Evolutionary conservation across 2,113 vertebrate genomes (phyloP).

Genomic region (Pseudonaja textilis): DNA sequence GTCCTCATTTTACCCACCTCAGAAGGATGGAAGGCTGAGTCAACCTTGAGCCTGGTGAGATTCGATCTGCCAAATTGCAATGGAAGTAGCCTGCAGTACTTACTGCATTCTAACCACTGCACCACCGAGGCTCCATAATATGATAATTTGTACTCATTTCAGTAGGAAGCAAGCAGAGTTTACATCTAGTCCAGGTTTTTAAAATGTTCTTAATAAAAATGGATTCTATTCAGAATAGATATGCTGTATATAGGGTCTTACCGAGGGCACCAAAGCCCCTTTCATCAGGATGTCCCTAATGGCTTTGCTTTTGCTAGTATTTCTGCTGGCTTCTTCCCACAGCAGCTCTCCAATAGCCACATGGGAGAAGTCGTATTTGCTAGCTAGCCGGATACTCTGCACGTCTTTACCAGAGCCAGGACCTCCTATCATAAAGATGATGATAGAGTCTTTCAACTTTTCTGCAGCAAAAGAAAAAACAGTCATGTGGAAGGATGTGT

Average conservation of each 20-base stretch:
- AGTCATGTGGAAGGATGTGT: not conserved
- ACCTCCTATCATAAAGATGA: slow-evolving; percentile 56
- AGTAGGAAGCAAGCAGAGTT: not conserved
- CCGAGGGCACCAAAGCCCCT: slow-evolving; percentile 50
- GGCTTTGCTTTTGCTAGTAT: slow-evolving; percentile 6
- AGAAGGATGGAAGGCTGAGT: too few species aligned
- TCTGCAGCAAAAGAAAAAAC: slow-evolving; percentile 15
- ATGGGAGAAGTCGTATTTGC: slow-evolving; percentile 49
- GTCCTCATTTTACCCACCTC: too few species aligned
- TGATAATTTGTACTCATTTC: not conserved
- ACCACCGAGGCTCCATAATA: too few species aligned
- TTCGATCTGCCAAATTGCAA: too few species aligned
- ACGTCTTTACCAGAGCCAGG: slow-evolving; percentile 53
- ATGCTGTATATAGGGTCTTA: slow-evolving; percentile 22
- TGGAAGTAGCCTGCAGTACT: too few species aligned
- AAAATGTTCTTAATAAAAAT: not conserved
- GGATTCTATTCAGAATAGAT: not conserved
- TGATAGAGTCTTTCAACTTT: slow-evolving; percentile 33
- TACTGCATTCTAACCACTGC: too few species aligned
- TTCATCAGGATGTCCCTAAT: slow-evolving; percentile 44
- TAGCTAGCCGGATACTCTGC: slow-evolving; percentile 41
- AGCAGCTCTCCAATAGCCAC: slow-evolving; percentile 53
- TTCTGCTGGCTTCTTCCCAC: slow-evolving; percentile 25
- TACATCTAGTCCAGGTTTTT: not conserved
- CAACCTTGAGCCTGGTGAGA: too few species aligned